Percentiles rank a stretch among this genome's conserved stretches.
These are phyloP conservation scores for Andrena cerasifolii DNA, from an alignment of 1,140 invertebrate genomes.

Conservation along the genomic window DNA sequence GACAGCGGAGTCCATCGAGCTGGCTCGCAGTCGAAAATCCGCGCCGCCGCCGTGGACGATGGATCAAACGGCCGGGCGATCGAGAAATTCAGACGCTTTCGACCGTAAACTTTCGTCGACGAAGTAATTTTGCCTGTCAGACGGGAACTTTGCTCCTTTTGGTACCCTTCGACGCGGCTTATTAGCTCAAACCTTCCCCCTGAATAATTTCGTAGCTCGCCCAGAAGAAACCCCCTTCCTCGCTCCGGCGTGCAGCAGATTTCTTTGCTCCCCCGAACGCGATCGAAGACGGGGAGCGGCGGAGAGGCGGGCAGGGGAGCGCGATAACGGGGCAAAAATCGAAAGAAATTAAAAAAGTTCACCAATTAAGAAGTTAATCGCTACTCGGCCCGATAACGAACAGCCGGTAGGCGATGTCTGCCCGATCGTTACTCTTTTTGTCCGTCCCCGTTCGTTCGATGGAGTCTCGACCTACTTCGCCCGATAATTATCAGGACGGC, in stretches of 20 bases:
- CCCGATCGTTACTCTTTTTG: slow-evolving; percentile 53
- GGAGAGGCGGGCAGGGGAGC: background rate
- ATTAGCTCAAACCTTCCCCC: slow-evolving; percentile 9
- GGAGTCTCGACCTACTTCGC: slow-evolving; percentile 59
- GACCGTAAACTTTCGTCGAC: background rate
- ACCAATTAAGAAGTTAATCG: slow-evolving; percentile 65
- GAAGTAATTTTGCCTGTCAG: background rate
- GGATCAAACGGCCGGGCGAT: background rate
- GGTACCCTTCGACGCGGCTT: slow-evolving; percentile 12
- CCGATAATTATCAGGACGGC: slow-evolving; percentile 59
- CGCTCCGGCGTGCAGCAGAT: background rate
- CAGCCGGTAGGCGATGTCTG: slow-evolving; percentile 50
- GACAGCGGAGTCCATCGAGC: background rate
- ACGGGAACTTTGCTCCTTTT: background rate
- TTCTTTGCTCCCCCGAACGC: background rate
- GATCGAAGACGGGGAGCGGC: background rate
- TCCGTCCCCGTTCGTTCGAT: slow-evolving; percentile 42
- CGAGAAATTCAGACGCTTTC: background rate
- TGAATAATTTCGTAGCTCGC: slow-evolving; percentile 34
- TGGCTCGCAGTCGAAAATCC: too few species aligned
- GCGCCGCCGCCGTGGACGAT: too few species aligned
- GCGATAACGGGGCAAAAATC: background rate
- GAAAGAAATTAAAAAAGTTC: slow-evolving; percentile 64
- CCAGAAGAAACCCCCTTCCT: background rate
- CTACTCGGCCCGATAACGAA: slow-evolving; percentile 57